Percentiles rank a stretch among this genome's conserved stretches.
These are phyloP conservation scores for Volucella zonaria DNA, from an alignment of 2,888 invertebrate genomes.

Conservation along the genomic window DNA sequence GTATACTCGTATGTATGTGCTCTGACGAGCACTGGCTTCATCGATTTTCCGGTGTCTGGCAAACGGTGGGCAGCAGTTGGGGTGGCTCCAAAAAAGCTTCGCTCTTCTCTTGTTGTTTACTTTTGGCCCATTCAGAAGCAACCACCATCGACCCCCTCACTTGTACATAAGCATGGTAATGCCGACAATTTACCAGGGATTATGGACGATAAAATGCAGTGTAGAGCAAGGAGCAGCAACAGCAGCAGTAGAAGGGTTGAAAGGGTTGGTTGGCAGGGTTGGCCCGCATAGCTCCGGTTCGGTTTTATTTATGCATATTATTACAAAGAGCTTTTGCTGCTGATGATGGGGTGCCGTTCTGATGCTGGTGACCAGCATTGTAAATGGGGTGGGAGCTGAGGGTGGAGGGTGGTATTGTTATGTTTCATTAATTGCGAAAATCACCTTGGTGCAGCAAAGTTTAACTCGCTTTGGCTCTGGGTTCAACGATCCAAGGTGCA, in stretches of 20 bases:
- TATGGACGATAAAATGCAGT: slow-evolving; percentile 37
- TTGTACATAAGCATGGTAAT: slow-evolving; percentile 45
- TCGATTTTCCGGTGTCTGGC: slow-evolving; percentile 71
- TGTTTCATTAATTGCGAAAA: slow-evolving; percentile 45
- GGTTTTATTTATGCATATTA: neutral
- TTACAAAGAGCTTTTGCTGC: slow-evolving; percentile 22
- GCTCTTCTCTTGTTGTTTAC: slow-evolving; percentile 17
- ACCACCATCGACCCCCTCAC: neutral
- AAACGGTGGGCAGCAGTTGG: slow-evolving; percentile 11
- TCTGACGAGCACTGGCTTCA: slow-evolving; percentile 41
- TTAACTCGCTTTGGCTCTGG: slow-evolving; percentile 42
- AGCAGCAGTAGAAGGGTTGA: neutral
- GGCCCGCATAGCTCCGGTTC: neutral
- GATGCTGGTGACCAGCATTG: neutral
- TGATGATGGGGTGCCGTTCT: neutral
- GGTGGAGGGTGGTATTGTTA: neutral
- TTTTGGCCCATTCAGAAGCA: neutral
- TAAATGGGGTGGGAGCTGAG: neutral
- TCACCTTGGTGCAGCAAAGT: slow-evolving; percentile 54
- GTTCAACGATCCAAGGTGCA: slow-evolving; percentile 61
- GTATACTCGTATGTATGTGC: slow-evolving; percentile 7
- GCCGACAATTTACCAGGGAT: slow-evolving; percentile 45
- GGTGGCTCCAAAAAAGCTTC: slow-evolving; percentile 42
- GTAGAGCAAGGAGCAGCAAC: neutral
- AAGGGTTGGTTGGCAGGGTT: neutral